phyloP scores from a whole-genome alignment of 1,140 invertebrate species.

The Macrocentrus cingulum region DNA sequence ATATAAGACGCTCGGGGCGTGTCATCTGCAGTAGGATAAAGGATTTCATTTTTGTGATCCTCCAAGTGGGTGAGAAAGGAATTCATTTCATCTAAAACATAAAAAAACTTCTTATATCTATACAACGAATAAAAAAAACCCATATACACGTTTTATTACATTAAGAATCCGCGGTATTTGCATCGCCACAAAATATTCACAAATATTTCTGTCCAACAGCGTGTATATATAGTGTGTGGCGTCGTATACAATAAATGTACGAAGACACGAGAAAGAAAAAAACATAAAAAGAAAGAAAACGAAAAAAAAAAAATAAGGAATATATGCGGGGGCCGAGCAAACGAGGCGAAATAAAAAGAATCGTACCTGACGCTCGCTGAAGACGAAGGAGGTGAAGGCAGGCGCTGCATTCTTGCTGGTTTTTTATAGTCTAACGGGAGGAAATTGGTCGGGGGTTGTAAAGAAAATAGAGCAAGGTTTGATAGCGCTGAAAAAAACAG shows the following conservation, averaged over 20 bases:
- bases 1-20: constrained; percentile 1
- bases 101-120: not conserved
- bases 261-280: too few species aligned
- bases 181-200: too few species aligned
- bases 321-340: constrained; percentile 15
- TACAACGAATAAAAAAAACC: not conserved
- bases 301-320: too few species aligned
- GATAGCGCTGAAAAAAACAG: too few species aligned
- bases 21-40: constrained; percentile 20
- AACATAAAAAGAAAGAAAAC: too few species aligned
- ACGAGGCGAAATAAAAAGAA: constrained; percentile 14
- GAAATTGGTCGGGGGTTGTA: not conserved
- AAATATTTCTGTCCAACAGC: too few species aligned
- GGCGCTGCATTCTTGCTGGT: constrained; percentile 5
- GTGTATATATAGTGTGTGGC: too few species aligned
- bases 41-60: constrained; percentile 20
- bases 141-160: too few species aligned
- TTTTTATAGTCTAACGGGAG: not conserved
- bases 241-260: too few species aligned
- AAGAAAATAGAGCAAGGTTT: too few species aligned
- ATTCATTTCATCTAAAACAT: constrained; percentile 19
- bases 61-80: constrained; percentile 1
- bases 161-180: too few species aligned
- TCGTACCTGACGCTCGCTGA: not conserved
- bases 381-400: constrained; percentile 7